Evolutionary conservation across 2,113 vertebrate genomes (phyloP).

Genomic region (Hypocryptadius cinnamomeus): DNA sequence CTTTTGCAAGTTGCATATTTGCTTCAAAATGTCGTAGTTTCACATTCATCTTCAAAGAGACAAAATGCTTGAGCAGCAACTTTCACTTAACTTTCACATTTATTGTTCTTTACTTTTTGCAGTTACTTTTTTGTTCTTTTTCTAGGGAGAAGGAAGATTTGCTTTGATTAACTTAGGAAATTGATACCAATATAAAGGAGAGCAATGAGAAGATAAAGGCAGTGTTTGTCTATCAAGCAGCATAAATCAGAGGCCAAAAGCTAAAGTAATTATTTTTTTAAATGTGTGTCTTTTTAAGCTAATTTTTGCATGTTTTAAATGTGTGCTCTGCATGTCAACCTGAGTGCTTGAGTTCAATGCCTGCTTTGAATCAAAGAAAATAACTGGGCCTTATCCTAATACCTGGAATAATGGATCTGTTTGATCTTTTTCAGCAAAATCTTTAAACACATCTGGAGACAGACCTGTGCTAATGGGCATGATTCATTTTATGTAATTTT

Average conservation of each 20-base stretch:
- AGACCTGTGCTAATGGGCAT: not conserved
- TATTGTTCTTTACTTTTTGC: not conserved
- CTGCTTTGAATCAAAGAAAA: not conserved
- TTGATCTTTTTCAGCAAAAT: not conserved
- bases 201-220: not conserved
- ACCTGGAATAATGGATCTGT: not conserved
- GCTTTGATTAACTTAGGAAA: not conserved
- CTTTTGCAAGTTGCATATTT: not conserved
- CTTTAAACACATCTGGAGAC: not conserved
- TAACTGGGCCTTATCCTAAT: not conserved
- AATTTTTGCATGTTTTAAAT: not conserved
- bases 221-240: not conserved
- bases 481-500: not conserved
- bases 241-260: not conserved
- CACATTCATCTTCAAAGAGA: not conserved
- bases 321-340: not conserved
- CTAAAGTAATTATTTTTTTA: not conserved
- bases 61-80: not conserved
- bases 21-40: not conserved
- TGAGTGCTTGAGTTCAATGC: not conserved
- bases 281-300: not conserved
- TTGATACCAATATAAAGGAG: not conserved
- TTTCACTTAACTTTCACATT: not conserved
- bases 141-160: not conserved
- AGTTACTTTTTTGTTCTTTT: not conserved